phyloP scores from a whole-genome alignment of 2,888 invertebrate species.

The Acanthacorydalis orientalis region DNA sequence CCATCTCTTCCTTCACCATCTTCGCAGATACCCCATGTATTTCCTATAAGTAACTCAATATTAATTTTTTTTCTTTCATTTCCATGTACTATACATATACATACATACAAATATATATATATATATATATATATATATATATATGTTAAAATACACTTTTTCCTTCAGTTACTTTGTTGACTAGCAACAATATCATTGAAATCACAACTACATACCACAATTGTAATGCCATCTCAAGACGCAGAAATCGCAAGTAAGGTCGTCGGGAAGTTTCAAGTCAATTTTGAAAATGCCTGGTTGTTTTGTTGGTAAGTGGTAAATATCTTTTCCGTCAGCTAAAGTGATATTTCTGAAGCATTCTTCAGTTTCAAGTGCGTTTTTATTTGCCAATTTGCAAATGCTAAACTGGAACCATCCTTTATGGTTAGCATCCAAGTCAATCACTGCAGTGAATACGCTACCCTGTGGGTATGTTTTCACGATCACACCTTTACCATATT shows the following conservation, averaged over 20 bases:
- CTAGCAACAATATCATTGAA: neutral
- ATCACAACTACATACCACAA: slow-evolving; percentile 15
- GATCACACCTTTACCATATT: slow-evolving; percentile 26
- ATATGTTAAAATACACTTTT: too few relatives aligned
- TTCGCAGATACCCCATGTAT: slow-evolving; percentile 2
- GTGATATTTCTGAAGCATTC: slow-evolving; percentile 15
- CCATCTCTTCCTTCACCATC: neutral
- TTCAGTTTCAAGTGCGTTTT: slow-evolving; percentile 14
- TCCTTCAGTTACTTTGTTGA: neutral
- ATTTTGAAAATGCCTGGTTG: slow-evolving; percentile 12
- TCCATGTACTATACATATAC: too few relatives aligned
- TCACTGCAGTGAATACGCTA: slow-evolving; percentile 16
- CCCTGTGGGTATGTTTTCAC: slow-evolving; percentile 21
- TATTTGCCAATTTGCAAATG: slow-evolving; percentile 12
- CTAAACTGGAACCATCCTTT: slow-evolving; percentile 18
- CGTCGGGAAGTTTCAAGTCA: slow-evolving; percentile 17
- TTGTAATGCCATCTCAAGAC: slow-evolving; percentile 23
- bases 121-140: neutral
- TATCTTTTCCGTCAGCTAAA: slow-evolving; percentile 13
- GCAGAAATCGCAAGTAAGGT: slow-evolving; percentile 19
- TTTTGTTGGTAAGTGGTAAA: slow-evolving; percentile 11
- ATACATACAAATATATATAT: neutral
- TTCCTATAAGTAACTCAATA: neutral
- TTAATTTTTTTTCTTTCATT: too few relatives aligned
- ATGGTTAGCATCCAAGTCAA: slow-evolving; percentile 26